Conservation (phyloP, 2,888 invertebrate genomes). For the Achlya flavicornis region DNA sequence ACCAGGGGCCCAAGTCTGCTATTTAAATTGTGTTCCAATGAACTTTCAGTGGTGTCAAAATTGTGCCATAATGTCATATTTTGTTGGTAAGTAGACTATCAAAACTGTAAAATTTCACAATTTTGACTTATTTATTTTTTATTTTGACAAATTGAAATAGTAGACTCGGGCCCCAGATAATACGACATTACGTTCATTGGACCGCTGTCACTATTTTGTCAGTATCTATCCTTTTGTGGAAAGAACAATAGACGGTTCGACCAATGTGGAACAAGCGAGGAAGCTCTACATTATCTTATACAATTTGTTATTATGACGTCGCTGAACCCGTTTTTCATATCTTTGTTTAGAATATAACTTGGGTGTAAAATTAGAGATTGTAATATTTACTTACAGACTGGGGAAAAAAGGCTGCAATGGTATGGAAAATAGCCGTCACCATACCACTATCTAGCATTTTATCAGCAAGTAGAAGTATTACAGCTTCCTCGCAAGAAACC, state of each 20-base stretch:
- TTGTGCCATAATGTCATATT: too few species aligned
- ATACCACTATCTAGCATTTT: neutral
- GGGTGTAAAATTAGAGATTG: neutral
- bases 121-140: too few species aligned
- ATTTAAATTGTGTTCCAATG: too few species aligned
- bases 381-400: neutral
- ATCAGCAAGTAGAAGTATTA: neutral
- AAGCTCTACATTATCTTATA: neutral
- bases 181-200: constrained; percentile 2
- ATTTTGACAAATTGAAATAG: too few species aligned
- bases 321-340: neutral
- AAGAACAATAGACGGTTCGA: constrained; percentile 4
- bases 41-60: too few species aligned
- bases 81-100: too few species aligned
- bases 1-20: too few species aligned
- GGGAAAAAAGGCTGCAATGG: neutral
- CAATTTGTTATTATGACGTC: neutral
- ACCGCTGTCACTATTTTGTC: constrained; percentile 6
- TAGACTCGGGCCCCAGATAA: too few species aligned
- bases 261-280: neutral
- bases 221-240: constrained; percentile 4
- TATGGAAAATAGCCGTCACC: neutral
- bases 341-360: neutral
- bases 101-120: too few species aligned
- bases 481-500: too few species aligned